Evolutionary conservation across 1,140 invertebrate species (phyloP).

Genomic region (Octopus bimaculoides): DNA sequence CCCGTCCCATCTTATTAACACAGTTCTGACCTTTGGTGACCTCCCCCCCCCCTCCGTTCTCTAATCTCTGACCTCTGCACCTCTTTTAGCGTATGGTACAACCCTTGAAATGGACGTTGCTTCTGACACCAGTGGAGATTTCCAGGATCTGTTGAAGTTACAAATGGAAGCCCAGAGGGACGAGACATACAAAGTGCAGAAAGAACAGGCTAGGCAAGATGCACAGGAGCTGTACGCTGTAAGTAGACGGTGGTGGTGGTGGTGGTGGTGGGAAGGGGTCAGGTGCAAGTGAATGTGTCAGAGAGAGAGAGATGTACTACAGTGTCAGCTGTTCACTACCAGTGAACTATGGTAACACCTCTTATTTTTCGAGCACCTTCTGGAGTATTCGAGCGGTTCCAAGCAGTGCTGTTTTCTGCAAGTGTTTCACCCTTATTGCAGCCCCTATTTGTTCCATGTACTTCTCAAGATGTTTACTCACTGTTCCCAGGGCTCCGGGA

Average conservation of each 20-base stretch:
- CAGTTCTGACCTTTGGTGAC: background rate
- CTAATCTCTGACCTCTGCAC: background rate
- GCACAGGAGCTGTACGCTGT: constrained; percentile 46
- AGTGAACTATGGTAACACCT: background rate
- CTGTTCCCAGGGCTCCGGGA: no score
- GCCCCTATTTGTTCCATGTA: no score
- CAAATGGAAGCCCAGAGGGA: constrained; percentile 39
- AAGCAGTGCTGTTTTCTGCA: no score
- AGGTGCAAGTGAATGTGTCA: background rate
- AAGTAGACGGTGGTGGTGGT: background rate
- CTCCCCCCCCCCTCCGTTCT: background rate
- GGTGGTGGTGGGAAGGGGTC: background rate
- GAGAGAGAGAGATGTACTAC: background rate
- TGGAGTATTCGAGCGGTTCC: background rate
- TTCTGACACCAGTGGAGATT: constrained; percentile 88
- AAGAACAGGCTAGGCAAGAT: constrained; percentile 36
- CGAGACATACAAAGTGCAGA: constrained; percentile 3
- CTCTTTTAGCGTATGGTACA: constrained; percentile 72
- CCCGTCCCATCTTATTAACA: no score
- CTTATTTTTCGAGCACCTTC: background rate
- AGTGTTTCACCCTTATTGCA: no score
- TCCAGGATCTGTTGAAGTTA: constrained; percentile 81
- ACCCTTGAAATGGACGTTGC: constrained; percentile 82
- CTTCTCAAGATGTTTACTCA: no score
- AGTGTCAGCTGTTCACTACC: background rate